A percentile compares a stretch with the other conserved stretches of the same genome.
These are phyloP conservation scores for Eriosoma lanigerum DNA, from an alignment of 1,140 invertebrate genomes.

Conservation along the genomic window DNA sequence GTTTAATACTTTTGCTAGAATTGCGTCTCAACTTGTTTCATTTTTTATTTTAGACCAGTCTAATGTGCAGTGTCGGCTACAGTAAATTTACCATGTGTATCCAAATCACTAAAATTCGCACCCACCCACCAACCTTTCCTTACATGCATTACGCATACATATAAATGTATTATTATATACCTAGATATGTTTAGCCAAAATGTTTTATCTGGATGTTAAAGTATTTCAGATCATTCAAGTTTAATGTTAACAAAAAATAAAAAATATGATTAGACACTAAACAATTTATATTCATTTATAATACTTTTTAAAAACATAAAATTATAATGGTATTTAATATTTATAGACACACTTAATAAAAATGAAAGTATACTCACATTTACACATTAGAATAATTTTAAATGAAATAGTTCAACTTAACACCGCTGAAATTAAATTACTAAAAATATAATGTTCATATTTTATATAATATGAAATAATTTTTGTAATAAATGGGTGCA, in stretches of 20 bases:
- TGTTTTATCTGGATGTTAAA: too few species aligned
- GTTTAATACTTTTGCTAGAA: too few species aligned
- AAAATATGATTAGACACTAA: neutral
- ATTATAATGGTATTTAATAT: neutral
- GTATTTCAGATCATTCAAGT: neutral
- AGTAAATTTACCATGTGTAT: too few species aligned
- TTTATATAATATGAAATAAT: constrained; percentile 1
- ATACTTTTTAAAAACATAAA: neutral
- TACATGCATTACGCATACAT: too few species aligned
- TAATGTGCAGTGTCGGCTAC: too few species aligned
- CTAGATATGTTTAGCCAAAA: too few species aligned
- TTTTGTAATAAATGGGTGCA: neutral
- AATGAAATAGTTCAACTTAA: neutral
- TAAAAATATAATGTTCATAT: constrained; percentile 4
- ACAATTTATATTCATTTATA: neutral
- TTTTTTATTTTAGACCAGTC: too few species aligned
- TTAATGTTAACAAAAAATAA: neutral
- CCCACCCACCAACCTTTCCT: too few species aligned
- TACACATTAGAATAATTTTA: neutral
- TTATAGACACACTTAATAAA: neutral
- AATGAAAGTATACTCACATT: neutral
- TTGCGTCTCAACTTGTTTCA: too few species aligned
- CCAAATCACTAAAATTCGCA: too few species aligned
- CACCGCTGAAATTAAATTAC: neutral
- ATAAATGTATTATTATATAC: too few species aligned